A percentile compares a stretch with the other conserved stretches of the same genome.
Evolutionary conservation across 2,888 invertebrate species (phyloP).

Genomic region (Mesochorus sp.): DNA sequence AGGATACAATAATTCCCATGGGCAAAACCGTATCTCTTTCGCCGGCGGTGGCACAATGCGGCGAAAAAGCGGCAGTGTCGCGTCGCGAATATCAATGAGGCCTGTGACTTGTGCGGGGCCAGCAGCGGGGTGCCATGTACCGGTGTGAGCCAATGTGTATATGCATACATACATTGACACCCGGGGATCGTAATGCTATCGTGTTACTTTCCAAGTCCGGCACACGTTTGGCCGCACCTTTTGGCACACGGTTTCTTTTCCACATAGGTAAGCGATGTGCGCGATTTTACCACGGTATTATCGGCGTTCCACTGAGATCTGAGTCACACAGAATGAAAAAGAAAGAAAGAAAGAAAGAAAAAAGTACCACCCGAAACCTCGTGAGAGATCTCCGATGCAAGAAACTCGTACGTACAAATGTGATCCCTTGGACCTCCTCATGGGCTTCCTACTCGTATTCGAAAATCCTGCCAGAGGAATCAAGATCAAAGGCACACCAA

Average conservation of each 20-base stretch:
- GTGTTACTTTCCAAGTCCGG: slow-evolving; percentile 65
- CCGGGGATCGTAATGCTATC: slow-evolving; percentile 49
- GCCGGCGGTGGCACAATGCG: slow-evolving; percentile 72
- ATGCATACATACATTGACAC: no score
- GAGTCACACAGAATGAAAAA: slow-evolving; percentile 36
- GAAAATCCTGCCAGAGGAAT: no score
- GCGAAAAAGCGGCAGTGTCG: slow-evolving; percentile 78
- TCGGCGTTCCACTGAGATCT: slow-evolving; percentile 39
- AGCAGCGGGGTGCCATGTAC: slow-evolving; percentile 4
- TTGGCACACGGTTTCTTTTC: slow-evolving; percentile 67
- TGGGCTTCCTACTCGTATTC: neutral
- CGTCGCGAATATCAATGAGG: slow-evolving; percentile 79
- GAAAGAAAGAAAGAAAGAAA: no score
- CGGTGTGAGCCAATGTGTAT: slow-evolving; percentile 24
- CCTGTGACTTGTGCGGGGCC: slow-evolving; percentile 50
- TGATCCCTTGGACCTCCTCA: neutral
- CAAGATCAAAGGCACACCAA: neutral
- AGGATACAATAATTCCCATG: slow-evolving; percentile 75
- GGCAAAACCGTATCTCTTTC: slow-evolving; percentile 77
- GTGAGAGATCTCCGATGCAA: slow-evolving; percentile 35
- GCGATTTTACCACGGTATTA: slow-evolving; percentile 15
- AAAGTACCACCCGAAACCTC: slow-evolving; percentile 26
- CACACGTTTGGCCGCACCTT: slow-evolving; percentile 68
- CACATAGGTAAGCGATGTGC: slow-evolving; percentile 37
- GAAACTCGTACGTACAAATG: slow-evolving; percentile 20